A percentile compares a stretch with the other conserved stretches of the same genome.
Evolutionary conservation across 1,140 invertebrate species (phyloP).

Genomic region (Anthonomus grandis): DNA sequence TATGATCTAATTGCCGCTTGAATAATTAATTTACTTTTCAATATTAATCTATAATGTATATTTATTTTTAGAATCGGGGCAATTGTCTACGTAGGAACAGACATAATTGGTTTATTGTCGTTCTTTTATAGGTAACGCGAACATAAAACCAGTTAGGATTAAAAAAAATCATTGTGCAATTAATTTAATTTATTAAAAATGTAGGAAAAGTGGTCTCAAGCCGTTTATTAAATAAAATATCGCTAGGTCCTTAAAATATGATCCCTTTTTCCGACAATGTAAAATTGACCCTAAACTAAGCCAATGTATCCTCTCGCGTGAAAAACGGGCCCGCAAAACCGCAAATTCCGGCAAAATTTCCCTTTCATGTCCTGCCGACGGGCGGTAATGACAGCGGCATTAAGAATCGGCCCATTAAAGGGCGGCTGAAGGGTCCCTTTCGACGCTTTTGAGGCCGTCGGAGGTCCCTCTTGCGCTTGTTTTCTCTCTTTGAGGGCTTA

Average conservation of each 20-base stretch:
- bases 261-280: not conserved
- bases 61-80: too few species aligned
- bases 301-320: constrained; percentile 8
- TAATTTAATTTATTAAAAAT: too few species aligned
- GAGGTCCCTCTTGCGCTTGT: constrained; percentile 30
- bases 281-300: constrained; percentile 2
- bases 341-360: constrained; percentile 25
- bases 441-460: constrained; percentile 27
- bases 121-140: too few species aligned
- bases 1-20: too few species aligned
- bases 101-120: too few species aligned
- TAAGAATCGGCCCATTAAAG: constrained; percentile 38
- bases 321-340: constrained; percentile 9
- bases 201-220: too few species aligned
- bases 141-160: too few species aligned
- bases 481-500: constrained; percentile 28
- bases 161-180: too few species aligned
- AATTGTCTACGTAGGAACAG: too few species aligned
- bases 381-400: constrained; percentile 33
- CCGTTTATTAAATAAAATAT: not conserved
- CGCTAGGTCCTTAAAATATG: not conserved
- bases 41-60: too few species aligned
- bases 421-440: constrained; percentile 24
- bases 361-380: constrained; percentile 32
- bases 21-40: too few species aligned